phyloP scores from a whole-genome alignment of 2,888 invertebrate genomes.

The Pyrrhia umbra region DNA sequence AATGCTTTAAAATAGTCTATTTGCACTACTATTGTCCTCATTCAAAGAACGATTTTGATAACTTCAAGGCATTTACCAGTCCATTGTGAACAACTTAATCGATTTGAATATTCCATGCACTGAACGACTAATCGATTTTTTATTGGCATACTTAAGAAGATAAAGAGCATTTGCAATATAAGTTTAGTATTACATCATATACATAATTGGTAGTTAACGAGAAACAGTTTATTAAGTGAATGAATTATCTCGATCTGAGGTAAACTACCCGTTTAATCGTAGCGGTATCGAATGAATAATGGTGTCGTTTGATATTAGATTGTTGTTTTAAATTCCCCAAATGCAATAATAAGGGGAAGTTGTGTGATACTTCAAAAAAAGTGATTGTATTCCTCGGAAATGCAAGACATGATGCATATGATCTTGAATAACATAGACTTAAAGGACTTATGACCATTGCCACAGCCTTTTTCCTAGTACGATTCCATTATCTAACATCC shows the following conservation, averaged over 20 bases:
- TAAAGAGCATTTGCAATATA: slow-evolving; percentile 61
- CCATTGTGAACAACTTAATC: slow-evolving; percentile 41
- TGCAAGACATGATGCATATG: slow-evolving; percentile 38
- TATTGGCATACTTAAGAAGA: slow-evolving; percentile 42
- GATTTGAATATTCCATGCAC: slow-evolving; percentile 55
- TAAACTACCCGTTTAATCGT: slow-evolving; percentile 37
- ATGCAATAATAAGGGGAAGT: background rate
- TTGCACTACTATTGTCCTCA: slow-evolving; percentile 25
- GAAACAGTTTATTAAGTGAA: slow-evolving; percentile 31
- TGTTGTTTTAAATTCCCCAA: slow-evolving; percentile 10
- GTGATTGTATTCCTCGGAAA: slow-evolving; percentile 26
- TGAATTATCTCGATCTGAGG: slow-evolving; percentile 41
- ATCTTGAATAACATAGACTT: slow-evolving; percentile 12
- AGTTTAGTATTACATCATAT: slow-evolving; percentile 70
- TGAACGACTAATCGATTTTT: slow-evolving; percentile 53
- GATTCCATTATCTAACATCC: slow-evolving; percentile 35
- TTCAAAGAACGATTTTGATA: slow-evolving; percentile 27
- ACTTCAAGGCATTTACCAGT: slow-evolving; percentile 39
- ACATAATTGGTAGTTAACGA: slow-evolving; percentile 53
- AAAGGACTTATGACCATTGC: slow-evolving; percentile 30
- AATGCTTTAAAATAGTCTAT: slow-evolving; percentile 31
- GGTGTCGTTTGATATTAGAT: slow-evolving; percentile 28
- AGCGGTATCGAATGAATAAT: slow-evolving; percentile 21
- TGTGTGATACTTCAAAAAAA: slow-evolving; percentile 17
- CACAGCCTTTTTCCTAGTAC: slow-evolving; percentile 29